These are phyloP conservation scores for Oreortyx pictus DNA, from an alignment of 2,797 vertebrate species.

Conservation along the genomic window DNA sequence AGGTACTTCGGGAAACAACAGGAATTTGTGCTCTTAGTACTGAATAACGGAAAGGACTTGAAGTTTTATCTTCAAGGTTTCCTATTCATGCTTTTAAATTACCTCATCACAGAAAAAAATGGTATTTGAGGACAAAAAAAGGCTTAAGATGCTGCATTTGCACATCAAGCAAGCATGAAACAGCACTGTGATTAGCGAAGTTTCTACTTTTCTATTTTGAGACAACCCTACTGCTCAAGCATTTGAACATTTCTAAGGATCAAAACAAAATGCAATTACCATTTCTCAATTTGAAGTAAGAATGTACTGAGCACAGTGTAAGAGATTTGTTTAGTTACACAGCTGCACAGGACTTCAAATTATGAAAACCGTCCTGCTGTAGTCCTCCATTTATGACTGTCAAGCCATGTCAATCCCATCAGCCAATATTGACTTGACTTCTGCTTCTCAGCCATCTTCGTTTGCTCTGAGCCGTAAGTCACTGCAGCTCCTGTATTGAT, in stretches of 20 bases:
- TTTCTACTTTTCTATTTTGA: neutral
- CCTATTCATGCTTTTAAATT: neutral
- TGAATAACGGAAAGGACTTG: neutral
- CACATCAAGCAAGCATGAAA: neutral
- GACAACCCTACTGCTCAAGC: neutral
- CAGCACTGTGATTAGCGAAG: neutral
- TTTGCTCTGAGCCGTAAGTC: conserved; percentile 30
- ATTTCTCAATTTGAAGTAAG: neutral
- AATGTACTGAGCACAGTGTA: neutral
- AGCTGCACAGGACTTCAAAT: neutral
- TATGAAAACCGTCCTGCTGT: neutral
- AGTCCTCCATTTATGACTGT: neutral
- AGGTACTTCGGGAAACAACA: neutral
- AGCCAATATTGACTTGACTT: conserved; percentile 33
- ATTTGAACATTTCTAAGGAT: neutral
- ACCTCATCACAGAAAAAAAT: neutral
- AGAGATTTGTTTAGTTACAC: neutral
- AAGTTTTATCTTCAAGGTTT: neutral
- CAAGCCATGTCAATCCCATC: neutral
- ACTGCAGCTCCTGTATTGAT: conserved; percentile 35
- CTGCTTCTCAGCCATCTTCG: neutral
- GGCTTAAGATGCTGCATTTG: neutral
- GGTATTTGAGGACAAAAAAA: neutral
- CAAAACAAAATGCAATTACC: neutral
- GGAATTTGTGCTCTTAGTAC: neutral